These are phyloP conservation scores for Chorisops tibialis DNA, from an alignment of 2,888 invertebrate genomes.

Conservation along the genomic window DNA sequence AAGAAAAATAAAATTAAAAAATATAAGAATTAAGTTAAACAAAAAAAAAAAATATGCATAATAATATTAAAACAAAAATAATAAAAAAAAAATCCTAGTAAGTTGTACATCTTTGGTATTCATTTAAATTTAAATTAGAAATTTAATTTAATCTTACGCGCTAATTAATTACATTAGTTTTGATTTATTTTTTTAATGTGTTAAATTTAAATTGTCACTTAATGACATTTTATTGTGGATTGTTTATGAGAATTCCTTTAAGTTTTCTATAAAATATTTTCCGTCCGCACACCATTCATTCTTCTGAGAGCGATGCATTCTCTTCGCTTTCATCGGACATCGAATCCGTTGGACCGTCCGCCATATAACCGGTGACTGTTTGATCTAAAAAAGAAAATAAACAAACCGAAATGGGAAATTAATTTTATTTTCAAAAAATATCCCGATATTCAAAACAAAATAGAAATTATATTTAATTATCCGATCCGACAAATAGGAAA, in stretches of 20 bases:
- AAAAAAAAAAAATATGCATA: not conserved
- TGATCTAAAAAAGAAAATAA: slow-evolving; percentile 38
- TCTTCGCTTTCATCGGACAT: slow-evolving; percentile 35
- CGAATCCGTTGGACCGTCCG: slow-evolving; percentile 37
- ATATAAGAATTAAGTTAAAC: not conserved
- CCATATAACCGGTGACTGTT: slow-evolving; percentile 40
- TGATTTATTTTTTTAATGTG: not conserved
- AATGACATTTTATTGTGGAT: not conserved
- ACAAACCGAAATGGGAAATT: not conserved
- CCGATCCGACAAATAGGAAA: slow-evolving; percentile 32
- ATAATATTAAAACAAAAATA: slow-evolving; percentile 17
- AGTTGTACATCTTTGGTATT: slow-evolving; percentile 39
- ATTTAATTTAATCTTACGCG: slow-evolving; percentile 6
- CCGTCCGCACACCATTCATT: slow-evolving; percentile 16
- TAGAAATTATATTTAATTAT: too few relatives aligned
- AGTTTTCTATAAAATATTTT: slow-evolving; percentile 30
- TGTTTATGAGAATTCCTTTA: not conserved
- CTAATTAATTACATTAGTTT: slow-evolving; percentile 5
- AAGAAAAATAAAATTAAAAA: not conserved
- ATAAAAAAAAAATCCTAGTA: slow-evolving; percentile 30
- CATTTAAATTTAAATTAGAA: slow-evolving; percentile 15
- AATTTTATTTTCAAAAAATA: not conserved
- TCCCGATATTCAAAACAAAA: slow-evolving; percentile 30
- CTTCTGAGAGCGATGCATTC: slow-evolving; percentile 21
- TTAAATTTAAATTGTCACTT: not conserved